Evolutionary conservation across 2,888 invertebrate genomes (phyloP), one percentile per base, ranked within the genome.

Genomic region (Mactromeris polynyma): DNA sequence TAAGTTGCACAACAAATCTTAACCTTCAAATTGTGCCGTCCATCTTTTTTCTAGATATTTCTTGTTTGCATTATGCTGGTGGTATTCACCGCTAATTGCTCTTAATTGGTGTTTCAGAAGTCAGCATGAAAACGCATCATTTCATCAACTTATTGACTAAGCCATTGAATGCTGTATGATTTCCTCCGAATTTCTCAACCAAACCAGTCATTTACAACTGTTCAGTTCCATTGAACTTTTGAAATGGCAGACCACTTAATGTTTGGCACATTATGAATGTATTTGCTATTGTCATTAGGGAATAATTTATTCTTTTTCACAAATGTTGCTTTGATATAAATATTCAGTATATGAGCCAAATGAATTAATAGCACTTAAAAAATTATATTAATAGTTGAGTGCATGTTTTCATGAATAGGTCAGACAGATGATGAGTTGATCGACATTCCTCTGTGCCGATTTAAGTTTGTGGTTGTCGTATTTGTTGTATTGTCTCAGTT

Each of bases 231-330:
- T 58, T 64, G 58, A 64, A 64, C 58, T 64, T 64, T 64, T 11
- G 26, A 64, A 64, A 64, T 64, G 58, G 58, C 58, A 64, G 58
- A 64, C 58, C 58, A 64, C 58, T 64, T 64, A 64, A 26, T 26
- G 0, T 26, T 26, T 64, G 58, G 58, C 58, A 64, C n/a, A 64
- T 64, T 64, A 64, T 26, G n/a, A 26, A 11, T 64, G 11, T 46
- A 26, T 64, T 26, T 64, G 26, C 9, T 26, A 26, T 64, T 64
- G 58, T 4, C 58, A 64, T 64, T 64, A 64, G 58, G 58, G 58
- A 64, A n/a, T 64, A 26, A 21, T 64, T n/a, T 64, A 26, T 64
- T 26, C 58, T n/a, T 64, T 64, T 64, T 26, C 58, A 26, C 26
- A 64, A 64, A 64, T 64, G 58, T 64, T 26, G 11, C 9, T 26